Evolutionary conservation across 2,888 invertebrate genomes (phyloP).

Genomic region (Drosophila quasianomalipes): DNA sequence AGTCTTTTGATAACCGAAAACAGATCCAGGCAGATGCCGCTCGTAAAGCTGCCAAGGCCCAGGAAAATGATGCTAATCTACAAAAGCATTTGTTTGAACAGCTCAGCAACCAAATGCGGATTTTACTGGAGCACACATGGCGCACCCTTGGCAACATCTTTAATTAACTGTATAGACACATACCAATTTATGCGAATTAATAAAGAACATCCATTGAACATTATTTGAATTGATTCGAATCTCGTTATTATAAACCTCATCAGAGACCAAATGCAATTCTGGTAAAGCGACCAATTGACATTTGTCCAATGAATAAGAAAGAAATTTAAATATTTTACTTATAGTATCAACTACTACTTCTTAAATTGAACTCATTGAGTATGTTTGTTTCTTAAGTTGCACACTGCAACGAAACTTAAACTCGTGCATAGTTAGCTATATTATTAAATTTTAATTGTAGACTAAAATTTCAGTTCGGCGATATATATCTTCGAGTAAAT

Average conservation of each 20-base stretch:
- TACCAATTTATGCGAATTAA: not conserved
- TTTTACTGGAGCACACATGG: conserved; percentile 25
- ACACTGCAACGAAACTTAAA: not conserved
- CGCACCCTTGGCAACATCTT: conserved; percentile 35
- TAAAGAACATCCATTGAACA: conserved; percentile 4
- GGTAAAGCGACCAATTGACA: not conserved
- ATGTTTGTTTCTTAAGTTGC: not conserved
- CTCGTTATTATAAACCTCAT: not conserved
- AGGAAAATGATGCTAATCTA: conserved; percentile 1
- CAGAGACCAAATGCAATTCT: not conserved
- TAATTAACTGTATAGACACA: not conserved
- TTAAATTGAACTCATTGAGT: not conserved
- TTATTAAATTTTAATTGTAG: not conserved
- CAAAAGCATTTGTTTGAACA: conserved; percentile 21
- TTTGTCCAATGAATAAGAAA: not conserved
- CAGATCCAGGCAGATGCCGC: conserved; percentile 39
- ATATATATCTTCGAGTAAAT: not conserved
- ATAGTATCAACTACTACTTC: not conserved
- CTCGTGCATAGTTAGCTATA: not conserved
- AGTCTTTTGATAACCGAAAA: conserved; percentile 48
- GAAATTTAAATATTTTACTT: not conserved
- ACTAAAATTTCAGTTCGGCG: not conserved
- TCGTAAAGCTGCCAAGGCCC: not conserved
- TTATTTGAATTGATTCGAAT: not conserved
- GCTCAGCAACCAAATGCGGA: conserved; percentile 36